Conservation (phyloP, 2,113 vertebrate species). For the Anthoscopus minutus region DNA sequence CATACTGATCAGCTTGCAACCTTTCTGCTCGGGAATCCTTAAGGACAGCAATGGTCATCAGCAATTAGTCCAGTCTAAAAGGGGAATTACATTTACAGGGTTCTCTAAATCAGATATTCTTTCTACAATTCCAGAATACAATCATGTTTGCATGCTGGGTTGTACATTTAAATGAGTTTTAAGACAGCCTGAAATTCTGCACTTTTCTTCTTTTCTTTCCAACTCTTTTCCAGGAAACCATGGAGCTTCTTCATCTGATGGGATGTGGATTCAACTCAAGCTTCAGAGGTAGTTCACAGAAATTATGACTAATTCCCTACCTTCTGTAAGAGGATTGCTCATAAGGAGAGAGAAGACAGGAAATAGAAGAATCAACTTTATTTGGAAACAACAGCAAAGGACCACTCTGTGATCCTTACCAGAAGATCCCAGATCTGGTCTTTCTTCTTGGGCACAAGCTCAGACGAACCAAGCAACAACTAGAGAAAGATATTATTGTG, state of each 20-base stretch:
- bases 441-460: background rate
- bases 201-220: background rate
- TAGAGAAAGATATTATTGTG: background rate
- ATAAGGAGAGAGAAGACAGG: background rate
- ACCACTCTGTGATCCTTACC: background rate
- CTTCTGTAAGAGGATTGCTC: background rate
- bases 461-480: background rate
- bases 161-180: background rate
- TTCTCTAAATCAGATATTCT: background rate
- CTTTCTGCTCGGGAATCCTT: background rate
- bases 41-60: background rate
- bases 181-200: background rate
- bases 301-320: background rate
- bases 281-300: background rate
- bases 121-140: background rate
- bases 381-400: background rate
- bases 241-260: background rate
- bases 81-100: background rate
- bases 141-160: background rate
- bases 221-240: background rate
- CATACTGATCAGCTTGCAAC: background rate
- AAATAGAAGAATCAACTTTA: background rate
- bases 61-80: background rate
- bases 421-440: background rate
- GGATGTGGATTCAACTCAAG: background rate